Percentiles rank a stretch among this genome's conserved stretches.
Evolutionary conservation across 2,888 invertebrate species (phyloP).

Genomic region (Caenorhabditis zanzibari): DNA sequence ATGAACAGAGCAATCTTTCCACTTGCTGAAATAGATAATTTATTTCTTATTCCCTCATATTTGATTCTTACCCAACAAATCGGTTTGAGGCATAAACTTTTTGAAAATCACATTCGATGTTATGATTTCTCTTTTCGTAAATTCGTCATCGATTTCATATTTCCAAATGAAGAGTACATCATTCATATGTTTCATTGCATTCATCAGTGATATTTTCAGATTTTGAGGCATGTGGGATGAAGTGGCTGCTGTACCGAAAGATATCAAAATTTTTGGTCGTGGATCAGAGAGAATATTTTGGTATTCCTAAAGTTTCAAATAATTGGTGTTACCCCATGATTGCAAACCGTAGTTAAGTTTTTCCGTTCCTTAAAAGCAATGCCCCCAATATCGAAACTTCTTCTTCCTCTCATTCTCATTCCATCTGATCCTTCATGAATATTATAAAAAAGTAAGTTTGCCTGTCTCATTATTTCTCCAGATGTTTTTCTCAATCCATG

Average conservation of each 20-base stretch:
- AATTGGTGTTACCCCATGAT: not conserved
- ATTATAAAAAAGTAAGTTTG: slow-evolving; percentile 54
- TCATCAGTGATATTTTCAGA: slow-evolving; percentile 58
- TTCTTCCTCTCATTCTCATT: slow-evolving; percentile 37
- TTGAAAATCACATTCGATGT: slow-evolving; percentile 53
- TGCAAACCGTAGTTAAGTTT: slow-evolving; percentile 13
- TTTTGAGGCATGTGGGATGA: slow-evolving; percentile 67
- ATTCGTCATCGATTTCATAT: slow-evolving; percentile 66
- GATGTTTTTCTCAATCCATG: slow-evolving; percentile 42
- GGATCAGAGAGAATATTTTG: slow-evolving; percentile 38
- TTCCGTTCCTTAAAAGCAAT: slow-evolving; percentile 62
- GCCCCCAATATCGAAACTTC: slow-evolving; percentile 67
- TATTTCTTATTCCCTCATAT: no score
- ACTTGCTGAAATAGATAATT: slow-evolving; percentile 41
- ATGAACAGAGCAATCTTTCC: slow-evolving; percentile 64
- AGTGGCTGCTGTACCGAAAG: slow-evolving; percentile 72
- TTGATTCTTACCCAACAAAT: slow-evolving; percentile 43
- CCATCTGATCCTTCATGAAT: slow-evolving; percentile 56
- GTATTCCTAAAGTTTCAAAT: slow-evolving; percentile 28
- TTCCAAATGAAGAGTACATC: slow-evolving; percentile 74
- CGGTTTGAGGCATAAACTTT: slow-evolving; percentile 57
- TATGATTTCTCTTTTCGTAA: slow-evolving; percentile 20
- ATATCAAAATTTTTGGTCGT: slow-evolving; percentile 60
- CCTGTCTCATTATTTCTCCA: slow-evolving; percentile 54
- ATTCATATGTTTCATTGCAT: slow-evolving; percentile 59